phyloP scores from a whole-genome alignment of 2,888 invertebrate species.

The Operophtera brumata region DNA sequence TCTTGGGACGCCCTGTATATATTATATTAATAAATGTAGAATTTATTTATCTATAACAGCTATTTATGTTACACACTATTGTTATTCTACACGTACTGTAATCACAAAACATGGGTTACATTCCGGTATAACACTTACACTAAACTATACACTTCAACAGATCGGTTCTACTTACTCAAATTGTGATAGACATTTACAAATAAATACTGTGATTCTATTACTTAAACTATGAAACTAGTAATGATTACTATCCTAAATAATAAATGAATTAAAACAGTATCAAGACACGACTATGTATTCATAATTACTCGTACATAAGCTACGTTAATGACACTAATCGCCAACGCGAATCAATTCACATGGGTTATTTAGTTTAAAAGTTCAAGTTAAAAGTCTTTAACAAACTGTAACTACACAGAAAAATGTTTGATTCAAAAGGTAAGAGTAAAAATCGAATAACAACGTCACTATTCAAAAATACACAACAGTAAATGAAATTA shows the following conservation, averaged over 20 bases:
- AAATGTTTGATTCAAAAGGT: slow-evolving; percentile 48
- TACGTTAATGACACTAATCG: slow-evolving; percentile 29
- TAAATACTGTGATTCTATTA: slow-evolving; percentile 61
- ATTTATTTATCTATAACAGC: slow-evolving; percentile 34
- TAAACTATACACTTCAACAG: slow-evolving; percentile 47
- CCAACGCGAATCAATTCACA: slow-evolving; percentile 35
- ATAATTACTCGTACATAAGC: slow-evolving; percentile 31
- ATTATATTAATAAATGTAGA: slow-evolving; percentile 19
- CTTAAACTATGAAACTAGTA: slow-evolving; percentile 32
- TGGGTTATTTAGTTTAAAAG: slow-evolving; percentile 20
- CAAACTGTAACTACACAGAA: slow-evolving; percentile 37
- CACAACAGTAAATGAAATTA: slow-evolving; percentile 77
- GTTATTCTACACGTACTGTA: slow-evolving; percentile 35
- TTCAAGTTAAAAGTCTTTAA: slow-evolving; percentile 20
- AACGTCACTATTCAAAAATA: slow-evolving; percentile 58
- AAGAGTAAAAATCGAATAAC: slow-evolving; percentile 47
- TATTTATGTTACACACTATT: slow-evolving; percentile 27
- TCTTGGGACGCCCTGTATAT: too few species aligned
- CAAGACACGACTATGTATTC: slow-evolving; percentile 20
- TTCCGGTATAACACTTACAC: slow-evolving; percentile 66
- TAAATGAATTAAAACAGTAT: slow-evolving; percentile 5
- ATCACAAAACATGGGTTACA: slow-evolving; percentile 49
- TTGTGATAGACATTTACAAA: slow-evolving; percentile 52
- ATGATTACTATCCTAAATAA: slow-evolving; percentile 16
- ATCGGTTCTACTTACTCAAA: slow-evolving; percentile 34